Evolutionary conservation across 2,888 invertebrate genomes (phyloP), one percentile per base, ranked within the genome.

Genomic region (Cheiracanthium punctorium): DNA sequence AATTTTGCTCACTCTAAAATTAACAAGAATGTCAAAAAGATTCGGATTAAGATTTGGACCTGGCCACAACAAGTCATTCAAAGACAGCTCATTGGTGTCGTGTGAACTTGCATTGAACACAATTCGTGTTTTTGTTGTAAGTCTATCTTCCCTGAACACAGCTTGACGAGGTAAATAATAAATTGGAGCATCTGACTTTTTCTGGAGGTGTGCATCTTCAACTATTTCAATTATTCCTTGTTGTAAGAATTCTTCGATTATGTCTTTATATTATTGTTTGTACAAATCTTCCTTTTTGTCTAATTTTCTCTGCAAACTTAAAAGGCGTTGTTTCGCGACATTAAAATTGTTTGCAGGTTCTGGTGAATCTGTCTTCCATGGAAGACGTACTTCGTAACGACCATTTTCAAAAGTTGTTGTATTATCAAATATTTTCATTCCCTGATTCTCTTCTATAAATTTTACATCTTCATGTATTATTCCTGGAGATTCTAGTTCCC

Each of bases 21-120:
- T 64, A 28, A 64, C 24, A 5, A 64, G 14, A 28, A 64, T 64
- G 28, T 64, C 64, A 28, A 64, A 28, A n/a, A n/a, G n/a, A n/a
- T n/a, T n/a, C n/a, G n/a, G n/a, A n/a, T n/a, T n/a, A n/a, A n/a
- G n/a, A n/a, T 64, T 64, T 24, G 5, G 4, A 28, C 64, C 64
- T 10, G 4, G 64, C 28, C 32, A 48, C 33, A 79, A 29, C 33
- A 48, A 71, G 28, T 70, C 52, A 52, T 65, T 72, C 17, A 79
- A 79, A 10, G 79, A 69, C 0, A 48, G 32, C 24, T 76, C 30
- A 14, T 69, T 70, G 24, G 17, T 48, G 30, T 69, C 43, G 48
- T 69, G 77, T 37, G 2, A 17, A 20, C 17, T 14, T 28, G 77
- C 69, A 20, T 77, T 69, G 32, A 70, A 77, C 12, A 77, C 77